These are phyloP conservation scores for Falco novaeseelandiae DNA, from an alignment of 2,797 vertebrate genomes.

Conservation along the genomic window DNA sequence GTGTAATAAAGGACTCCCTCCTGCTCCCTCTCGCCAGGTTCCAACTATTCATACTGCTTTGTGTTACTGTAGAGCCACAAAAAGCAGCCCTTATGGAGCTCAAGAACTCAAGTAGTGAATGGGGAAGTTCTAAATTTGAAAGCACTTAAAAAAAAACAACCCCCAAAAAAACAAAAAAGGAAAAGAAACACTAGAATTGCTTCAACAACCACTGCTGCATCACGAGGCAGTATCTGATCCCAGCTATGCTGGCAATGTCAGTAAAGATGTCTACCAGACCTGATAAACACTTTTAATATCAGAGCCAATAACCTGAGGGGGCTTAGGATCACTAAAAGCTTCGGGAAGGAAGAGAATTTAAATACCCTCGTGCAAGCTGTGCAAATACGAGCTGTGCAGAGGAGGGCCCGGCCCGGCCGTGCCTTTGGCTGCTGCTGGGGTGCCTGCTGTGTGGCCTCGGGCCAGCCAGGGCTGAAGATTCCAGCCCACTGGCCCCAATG, in stretches of 20 bases:
- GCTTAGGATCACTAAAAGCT: background rate
- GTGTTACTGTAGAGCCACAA: background rate
- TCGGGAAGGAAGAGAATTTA: background rate
- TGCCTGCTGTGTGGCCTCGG: rapidly evolving
- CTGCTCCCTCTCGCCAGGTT: background rate
- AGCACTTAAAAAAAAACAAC: background rate
- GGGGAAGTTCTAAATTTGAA: background rate
- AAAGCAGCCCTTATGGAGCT: background rate
- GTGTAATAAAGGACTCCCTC: background rate
- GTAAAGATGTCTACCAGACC: background rate
- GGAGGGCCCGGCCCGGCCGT: background rate
- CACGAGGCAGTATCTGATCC: background rate
- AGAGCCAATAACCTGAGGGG: background rate
- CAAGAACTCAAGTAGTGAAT: background rate
- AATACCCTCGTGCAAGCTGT: background rate
- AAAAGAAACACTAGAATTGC: background rate
- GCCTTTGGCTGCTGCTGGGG: background rate
- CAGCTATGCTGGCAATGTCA: background rate
- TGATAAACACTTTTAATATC: background rate
- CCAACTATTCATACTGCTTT: background rate
- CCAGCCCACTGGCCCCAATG: background rate
- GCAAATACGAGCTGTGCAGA: background rate
- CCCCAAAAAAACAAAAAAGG: background rate
- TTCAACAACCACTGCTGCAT: background rate
- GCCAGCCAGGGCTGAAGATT: background rate